Conservation (phyloP, 2,888 invertebrate genomes). For the Taenaris catops region DNA sequence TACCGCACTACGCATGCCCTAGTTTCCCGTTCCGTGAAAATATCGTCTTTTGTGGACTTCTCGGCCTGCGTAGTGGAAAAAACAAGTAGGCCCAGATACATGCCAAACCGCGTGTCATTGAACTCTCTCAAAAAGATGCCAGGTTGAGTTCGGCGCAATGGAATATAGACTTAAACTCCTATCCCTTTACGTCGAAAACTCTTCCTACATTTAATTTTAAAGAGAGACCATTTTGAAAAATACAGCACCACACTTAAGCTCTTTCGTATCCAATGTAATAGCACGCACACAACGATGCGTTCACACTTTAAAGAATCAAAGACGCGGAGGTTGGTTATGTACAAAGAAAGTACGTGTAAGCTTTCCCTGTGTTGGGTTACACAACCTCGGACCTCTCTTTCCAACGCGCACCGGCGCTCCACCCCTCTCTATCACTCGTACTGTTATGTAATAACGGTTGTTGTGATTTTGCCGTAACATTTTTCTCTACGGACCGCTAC, state of each 20-base stretch:
- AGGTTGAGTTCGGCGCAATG: conserved; percentile 29
- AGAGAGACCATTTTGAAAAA: conserved; percentile 59
- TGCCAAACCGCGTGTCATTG: conserved; percentile 74
- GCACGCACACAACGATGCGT: conserved; percentile 49
- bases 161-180: conserved; percentile 41
- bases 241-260: conserved; percentile 46
- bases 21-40: conserved; percentile 60
- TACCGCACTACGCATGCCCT: conserved; percentile 52
- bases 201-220: conserved; percentile 29
- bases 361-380: conserved; percentile 76
- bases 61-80: conserved; percentile 49
- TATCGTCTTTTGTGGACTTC: conserved; percentile 57
- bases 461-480: conserved; percentile 73
- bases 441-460: conserved; percentile 78
- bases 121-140: conserved; percentile 61
- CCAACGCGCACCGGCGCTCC: conserved; percentile 33
- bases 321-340: conserved; percentile 39
- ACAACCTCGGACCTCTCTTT: conserved; percentile 63
- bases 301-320: conserved; percentile 36
- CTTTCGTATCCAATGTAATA: conserved; percentile 61
- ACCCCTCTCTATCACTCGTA: conserved; percentile 44
- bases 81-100: conserved; percentile 58
- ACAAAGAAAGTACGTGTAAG: conserved; percentile 71
- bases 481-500: conserved; percentile 64
- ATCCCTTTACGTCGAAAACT: conserved; percentile 40